These are phyloP conservation scores for Sminthurides aquaticus DNA, from an alignment of 2,888 invertebrate species.

Conservation along the genomic window DNA sequence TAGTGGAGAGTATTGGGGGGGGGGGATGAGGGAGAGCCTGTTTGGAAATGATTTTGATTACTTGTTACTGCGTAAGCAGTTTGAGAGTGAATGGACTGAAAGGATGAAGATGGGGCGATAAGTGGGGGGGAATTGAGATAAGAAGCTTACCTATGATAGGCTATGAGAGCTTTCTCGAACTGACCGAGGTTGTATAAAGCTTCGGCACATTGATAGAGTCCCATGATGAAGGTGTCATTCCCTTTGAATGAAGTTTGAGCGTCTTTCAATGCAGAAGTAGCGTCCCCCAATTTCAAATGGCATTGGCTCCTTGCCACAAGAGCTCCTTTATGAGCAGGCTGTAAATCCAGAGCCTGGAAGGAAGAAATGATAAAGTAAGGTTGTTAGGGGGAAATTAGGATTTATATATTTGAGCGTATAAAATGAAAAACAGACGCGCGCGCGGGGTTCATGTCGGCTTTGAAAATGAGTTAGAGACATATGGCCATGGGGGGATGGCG, in stretches of 20 bases:
- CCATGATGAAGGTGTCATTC: conserved; percentile 36
- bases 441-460: too few relatives aligned
- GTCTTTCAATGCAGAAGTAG: conserved; percentile 38
- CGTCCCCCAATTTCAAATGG: conserved; percentile 40
- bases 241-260: conserved; percentile 38
- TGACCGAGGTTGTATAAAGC: conserved; percentile 41
- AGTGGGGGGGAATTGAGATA: too few relatives aligned
- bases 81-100: too few relatives aligned
- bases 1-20: too few relatives aligned
- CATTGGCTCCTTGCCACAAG: conserved; percentile 41
- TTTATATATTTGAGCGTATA: background rate
- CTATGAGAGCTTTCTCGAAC: conserved; percentile 42
- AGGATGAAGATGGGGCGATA: too few relatives aligned
- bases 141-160: conserved; percentile 34
- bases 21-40: too few relatives aligned
- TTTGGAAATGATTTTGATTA: too few relatives aligned
- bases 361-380: conserved; percentile 3
- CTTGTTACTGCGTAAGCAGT: too few relatives aligned
- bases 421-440: too few relatives aligned
- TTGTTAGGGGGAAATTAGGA: too few relatives aligned
- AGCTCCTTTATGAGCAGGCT: conserved; percentile 40
- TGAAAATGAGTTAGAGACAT: too few relatives aligned
- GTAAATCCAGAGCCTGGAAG: conserved; percentile 39
- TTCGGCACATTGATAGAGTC: conserved; percentile 40
- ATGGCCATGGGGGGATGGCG: too few relatives aligned